These are phyloP conservation scores for Melanotaenia trifasciata DNA, from an alignment of 2,797 vertebrate species.

Conservation along the genomic window DNA sequence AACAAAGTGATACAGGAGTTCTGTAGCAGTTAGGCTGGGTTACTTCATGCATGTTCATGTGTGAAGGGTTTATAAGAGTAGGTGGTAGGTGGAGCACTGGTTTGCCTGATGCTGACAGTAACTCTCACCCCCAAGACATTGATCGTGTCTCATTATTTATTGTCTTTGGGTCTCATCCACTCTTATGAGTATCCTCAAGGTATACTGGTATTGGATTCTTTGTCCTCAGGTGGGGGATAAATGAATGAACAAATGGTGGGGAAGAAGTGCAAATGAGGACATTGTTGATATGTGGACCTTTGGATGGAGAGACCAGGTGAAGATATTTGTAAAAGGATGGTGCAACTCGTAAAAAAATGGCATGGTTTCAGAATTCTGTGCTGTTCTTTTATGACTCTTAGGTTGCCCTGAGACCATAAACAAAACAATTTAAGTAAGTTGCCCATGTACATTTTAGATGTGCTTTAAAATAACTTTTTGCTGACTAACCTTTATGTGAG, in stretches of 20 bases:
- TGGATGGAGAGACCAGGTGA: conserved; percentile 20
- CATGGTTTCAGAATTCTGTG: not conserved
- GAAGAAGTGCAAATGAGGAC: conserved; percentile 27
- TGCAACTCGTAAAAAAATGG: not conserved
- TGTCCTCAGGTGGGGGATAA: conserved; percentile 36
- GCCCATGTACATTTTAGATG: conserved; percentile 13
- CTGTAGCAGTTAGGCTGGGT: not conserved
- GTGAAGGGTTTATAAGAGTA: conserved; percentile 3
- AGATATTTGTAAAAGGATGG: not conserved
- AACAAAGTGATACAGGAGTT: conserved; percentile 6
- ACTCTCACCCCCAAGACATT: conserved; percentile 40
- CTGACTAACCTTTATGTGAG: conserved; percentile 19
- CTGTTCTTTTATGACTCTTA: conserved; percentile 3
- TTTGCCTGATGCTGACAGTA: conserved; percentile 19
- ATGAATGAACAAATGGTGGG: conserved; percentile 32
- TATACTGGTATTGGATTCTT: conserved; percentile 54
- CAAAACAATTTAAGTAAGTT: not conserved
- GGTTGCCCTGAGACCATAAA: not conserved
- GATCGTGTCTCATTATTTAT: conserved; percentile 52
- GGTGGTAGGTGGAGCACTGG: conserved; percentile 14
- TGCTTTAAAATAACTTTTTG: conserved; percentile 39
- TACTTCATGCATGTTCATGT: not conserved
- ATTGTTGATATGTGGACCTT: conserved; percentile 26
- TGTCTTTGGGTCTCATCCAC: conserved; percentile 43
- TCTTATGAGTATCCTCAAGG: conserved; percentile 51